Base-by-base conservation (phyloP, 2,888 invertebrate genomes). In the Biston betularia region DNA sequence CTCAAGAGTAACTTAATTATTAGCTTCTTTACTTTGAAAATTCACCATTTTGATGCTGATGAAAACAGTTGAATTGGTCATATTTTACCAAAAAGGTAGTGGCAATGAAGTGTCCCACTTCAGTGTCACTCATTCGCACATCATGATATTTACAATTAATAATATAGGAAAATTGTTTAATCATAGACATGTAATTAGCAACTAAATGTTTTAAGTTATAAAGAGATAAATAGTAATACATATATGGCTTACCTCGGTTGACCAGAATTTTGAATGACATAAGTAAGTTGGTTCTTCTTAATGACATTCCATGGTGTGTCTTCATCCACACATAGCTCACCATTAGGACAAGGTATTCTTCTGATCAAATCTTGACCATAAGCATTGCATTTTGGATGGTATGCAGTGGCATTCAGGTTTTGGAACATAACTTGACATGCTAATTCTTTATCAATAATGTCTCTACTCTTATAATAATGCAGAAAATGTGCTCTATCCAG, bases 261-360 rank as follows among this genome's bases (percentile, higher is more conserved):
- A 75, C 96, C 96, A 68, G 97, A 95, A 89, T 99, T 97, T 84
- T 97, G 96, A 69, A 99, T 97, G 70, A 97, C 97, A 92, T 98
- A 99, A 0, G 99, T 99, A 88, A 99, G 98, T 90, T 99, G 99
- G 89, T 97, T 96, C 56, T 96, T 96, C 77, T 96, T 96, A 11
- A 99, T 95, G 2, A 99, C 98, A 94, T 97, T 97, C 88, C 95
- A 95, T 34, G 97, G 95, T 66, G 96, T 95, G 88, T 97, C 98
- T 88, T 98, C 99, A 89, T 99, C 99, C 46, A 94, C 86, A 88
- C 99, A 99, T 1, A 98, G 85, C 72, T 95, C 87, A 35, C 95
- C 96, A 77, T 94, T 94, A 0, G 96, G 95, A 85, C 99, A 99
- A 0, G 99, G 99, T 67, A 99, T 95, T 80, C 96, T 95, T 68